Percentiles rank a stretch among this genome's conserved stretches.
Evolutionary conservation across 2,113 vertebrate species (phyloP).

Genomic region (Bolborhynchus lineola): DNA sequence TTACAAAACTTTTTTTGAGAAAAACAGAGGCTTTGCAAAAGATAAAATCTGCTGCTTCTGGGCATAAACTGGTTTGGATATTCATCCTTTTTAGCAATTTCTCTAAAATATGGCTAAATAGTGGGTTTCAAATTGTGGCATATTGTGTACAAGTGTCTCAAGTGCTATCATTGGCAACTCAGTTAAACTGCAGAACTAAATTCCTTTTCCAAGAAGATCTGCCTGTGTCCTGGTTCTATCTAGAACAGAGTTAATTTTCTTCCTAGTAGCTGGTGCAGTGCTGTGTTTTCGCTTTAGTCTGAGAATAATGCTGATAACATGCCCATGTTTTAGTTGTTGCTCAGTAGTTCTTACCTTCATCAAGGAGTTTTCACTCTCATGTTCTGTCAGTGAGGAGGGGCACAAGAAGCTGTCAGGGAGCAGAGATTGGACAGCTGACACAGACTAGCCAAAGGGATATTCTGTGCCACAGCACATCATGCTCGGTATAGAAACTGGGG

Average conservation of each 20-base stretch:
- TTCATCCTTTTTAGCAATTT: background rate
- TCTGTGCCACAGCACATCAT: background rate
- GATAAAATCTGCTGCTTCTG: background rate
- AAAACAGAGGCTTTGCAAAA: background rate
- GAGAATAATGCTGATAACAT: background rate
- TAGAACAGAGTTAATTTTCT: background rate
- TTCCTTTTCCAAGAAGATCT: background rate
- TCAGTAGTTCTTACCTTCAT: background rate
- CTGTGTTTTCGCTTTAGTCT: background rate
- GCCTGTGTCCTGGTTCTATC: background rate
- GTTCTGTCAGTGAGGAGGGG: background rate
- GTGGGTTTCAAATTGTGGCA: background rate
- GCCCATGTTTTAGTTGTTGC: background rate
- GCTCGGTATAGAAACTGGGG: background rate
- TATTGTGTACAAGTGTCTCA: background rate
- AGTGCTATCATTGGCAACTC: accelerated
- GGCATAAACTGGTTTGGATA: background rate
- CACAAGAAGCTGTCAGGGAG: background rate
- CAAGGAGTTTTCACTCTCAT: background rate
- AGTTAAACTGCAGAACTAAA: background rate
- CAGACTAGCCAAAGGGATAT: background rate
- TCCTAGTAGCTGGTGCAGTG: background rate
- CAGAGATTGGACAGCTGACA: background rate
- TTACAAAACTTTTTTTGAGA: background rate
- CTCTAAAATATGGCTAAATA: background rate